Evolutionary conservation across 2,888 invertebrate species (phyloP).

Genomic region (Clitarchus hookeri): DNA sequence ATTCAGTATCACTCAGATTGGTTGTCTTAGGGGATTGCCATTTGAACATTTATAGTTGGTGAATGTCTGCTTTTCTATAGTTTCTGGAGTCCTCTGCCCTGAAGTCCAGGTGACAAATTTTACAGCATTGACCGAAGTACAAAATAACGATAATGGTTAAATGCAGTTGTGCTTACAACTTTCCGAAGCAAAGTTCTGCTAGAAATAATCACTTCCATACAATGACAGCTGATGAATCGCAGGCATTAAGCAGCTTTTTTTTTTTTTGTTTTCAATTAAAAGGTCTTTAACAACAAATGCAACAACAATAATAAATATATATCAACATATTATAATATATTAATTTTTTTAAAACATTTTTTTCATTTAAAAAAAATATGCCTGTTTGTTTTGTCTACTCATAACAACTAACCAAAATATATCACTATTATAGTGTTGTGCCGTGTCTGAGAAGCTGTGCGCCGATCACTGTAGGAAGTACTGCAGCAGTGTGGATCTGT

Average conservation of each 20-base stretch:
- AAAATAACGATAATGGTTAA: background rate
- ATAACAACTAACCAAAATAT: conserved; percentile 17
- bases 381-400: background rate
- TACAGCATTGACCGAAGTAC: background rate
- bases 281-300: background rate
- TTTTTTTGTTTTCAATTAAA: background rate
- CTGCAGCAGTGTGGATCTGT: background rate
- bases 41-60: background rate
- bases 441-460: background rate
- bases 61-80: background rate
- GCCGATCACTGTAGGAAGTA: conserved; percentile 3
- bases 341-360: background rate
- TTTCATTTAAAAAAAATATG: background rate
- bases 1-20: background rate
- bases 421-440: conserved; percentile 15
- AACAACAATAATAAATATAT: conserved; percentile 15
- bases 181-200: background rate
- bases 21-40: background rate
- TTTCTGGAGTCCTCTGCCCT: background rate
- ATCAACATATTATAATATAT: conserved; percentile 16
- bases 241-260: background rate
- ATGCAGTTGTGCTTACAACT: background rate
- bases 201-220: background rate
- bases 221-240: background rate
- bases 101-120: background rate